phyloP scores from a whole-genome alignment of 1,140 invertebrate genomes.

The Heterodera schachtii region DNA sequence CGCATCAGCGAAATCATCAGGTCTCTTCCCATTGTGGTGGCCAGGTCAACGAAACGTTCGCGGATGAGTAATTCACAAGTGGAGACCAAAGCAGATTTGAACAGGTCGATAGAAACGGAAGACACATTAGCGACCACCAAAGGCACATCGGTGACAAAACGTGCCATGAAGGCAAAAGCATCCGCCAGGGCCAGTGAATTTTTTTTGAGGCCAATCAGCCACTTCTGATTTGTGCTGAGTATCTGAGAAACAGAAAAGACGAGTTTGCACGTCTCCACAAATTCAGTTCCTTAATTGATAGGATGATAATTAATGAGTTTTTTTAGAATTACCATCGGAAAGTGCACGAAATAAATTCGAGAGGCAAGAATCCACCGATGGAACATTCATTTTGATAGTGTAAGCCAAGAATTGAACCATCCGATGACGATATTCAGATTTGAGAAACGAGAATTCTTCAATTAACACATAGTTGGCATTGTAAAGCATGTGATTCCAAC shows the following conservation, averaged over 20 bases:
- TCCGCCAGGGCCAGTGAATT: slow-evolving; percentile 25
- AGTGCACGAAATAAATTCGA: slow-evolving; percentile 38
- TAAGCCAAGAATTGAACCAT: slow-evolving; percentile 40
- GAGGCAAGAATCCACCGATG: slow-evolving; percentile 33
- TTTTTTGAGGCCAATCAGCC: slow-evolving; percentile 30
- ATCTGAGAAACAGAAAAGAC: slow-evolving; percentile 35
- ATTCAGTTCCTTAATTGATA: slow-evolving; percentile 35
- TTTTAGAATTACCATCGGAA: slow-evolving; percentile 36
- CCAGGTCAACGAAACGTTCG: slow-evolving; percentile 37
- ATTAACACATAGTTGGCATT: slow-evolving; percentile 42
- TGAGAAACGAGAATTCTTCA: slow-evolving; percentile 33
- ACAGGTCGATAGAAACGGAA: neutral
- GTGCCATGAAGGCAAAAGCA: slow-evolving; percentile 39
- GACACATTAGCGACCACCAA: slow-evolving; percentile 9
- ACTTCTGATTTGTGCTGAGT: slow-evolving; percentile 32
- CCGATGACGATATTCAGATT: slow-evolving; percentile 28
- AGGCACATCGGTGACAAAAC: slow-evolving; percentile 36
- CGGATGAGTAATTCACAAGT: slow-evolving; percentile 39
- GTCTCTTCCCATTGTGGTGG: slow-evolving; percentile 28
- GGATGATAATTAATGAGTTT: neutral
- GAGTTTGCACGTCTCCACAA: slow-evolving; percentile 40
- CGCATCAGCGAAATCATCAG: slow-evolving; percentile 40
- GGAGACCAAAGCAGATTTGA: slow-evolving; percentile 28
- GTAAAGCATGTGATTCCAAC: slow-evolving; percentile 34
- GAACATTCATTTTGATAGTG: slow-evolving; percentile 34